phyloP scores from a whole-genome alignment of 1,140 invertebrate genomes.

The Bombus sylvicola region DNA sequence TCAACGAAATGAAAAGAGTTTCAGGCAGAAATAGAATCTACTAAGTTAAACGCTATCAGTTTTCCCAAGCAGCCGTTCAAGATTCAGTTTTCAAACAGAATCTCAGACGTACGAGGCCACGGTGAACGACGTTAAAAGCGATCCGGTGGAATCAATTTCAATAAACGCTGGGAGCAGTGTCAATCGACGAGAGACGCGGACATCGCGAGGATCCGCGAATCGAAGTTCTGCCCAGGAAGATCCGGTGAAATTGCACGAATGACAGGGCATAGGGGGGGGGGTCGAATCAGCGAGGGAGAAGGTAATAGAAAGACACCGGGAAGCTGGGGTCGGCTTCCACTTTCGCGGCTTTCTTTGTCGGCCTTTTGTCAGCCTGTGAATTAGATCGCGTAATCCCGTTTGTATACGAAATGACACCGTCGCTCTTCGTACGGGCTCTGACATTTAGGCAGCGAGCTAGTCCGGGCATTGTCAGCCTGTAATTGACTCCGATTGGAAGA shows the following conservation, averaged over 20 bases:
- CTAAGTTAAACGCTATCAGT: neutral
- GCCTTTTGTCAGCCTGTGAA: constrained; percentile 80
- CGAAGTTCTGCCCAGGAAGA: neutral
- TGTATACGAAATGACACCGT: constrained; percentile 81
- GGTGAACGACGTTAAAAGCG: neutral
- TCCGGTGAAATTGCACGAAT: constrained; percentile 42
- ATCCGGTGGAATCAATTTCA: neutral
- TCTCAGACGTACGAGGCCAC: neutral
- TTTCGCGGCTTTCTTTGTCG: constrained; percentile 76
- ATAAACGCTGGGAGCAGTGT: constrained; percentile 15
- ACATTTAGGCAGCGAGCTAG: constrained; percentile 76
- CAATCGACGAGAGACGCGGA: neutral
- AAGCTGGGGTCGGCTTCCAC: constrained; percentile 59
- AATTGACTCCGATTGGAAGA: constrained; percentile 83
- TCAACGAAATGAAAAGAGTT: too few relatives aligned
- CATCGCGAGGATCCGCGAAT: neutral
- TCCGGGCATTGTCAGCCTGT: constrained; percentile 78
- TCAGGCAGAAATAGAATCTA: too few relatives aligned
- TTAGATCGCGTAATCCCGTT: constrained; percentile 83
- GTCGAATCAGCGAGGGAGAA: constrained; percentile 18
- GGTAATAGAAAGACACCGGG: constrained; percentile 47
- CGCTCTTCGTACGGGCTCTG: constrained; percentile 78
- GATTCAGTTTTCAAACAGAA: neutral
- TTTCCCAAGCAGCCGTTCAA: neutral
- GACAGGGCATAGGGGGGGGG: constrained; percentile 17